A percentile compares a stretch with the other conserved stretches of the same genome.
phyloP scores from a whole-genome alignment of 1,140 invertebrate species.

The Pristionchus pacificus region DNA sequence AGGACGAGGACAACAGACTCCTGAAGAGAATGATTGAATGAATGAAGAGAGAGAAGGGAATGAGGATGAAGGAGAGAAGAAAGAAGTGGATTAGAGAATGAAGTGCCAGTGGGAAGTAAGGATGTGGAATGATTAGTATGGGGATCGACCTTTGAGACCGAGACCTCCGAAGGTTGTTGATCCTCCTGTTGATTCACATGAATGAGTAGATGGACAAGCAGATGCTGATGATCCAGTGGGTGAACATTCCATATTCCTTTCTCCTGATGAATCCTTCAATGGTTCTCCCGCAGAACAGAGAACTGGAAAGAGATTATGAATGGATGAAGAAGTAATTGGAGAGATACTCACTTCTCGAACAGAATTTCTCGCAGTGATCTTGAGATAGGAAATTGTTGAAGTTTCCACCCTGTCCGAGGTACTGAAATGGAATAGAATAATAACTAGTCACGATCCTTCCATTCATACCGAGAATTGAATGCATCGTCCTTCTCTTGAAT shows the following conservation, averaged over 20 bases:
- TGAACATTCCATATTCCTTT: constrained; percentile 56
- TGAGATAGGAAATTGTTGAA: constrained; percentile 57
- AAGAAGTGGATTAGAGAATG: too few species aligned
- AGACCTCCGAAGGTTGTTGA: constrained; percentile 46
- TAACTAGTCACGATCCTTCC: constrained; percentile 4
- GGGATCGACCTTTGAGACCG: too few species aligned
- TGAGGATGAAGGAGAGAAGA: too few species aligned
- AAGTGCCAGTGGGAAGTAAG: too few species aligned
- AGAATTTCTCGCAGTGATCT: constrained; percentile 57
- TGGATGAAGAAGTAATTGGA: not conserved
- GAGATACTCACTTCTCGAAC: constrained; percentile 50
- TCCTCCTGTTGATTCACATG: constrained; percentile 53
- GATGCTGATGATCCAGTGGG: constrained; percentile 54
- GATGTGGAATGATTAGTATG: too few species aligned
- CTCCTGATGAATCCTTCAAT: constrained; percentile 53
- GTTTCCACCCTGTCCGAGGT: constrained; percentile 55
- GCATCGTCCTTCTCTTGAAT: constrained; percentile 53
- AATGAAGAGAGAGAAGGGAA: too few species aligned
- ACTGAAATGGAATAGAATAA: constrained; percentile 38
- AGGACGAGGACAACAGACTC: constrained; percentile 53
- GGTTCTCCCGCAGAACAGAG: constrained; percentile 55
- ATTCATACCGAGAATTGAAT: constrained; percentile 50
- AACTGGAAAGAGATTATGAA: constrained; percentile 36
- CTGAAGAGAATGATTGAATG: too few species aligned
- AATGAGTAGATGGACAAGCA: constrained; percentile 51